A percentile compares a stretch with the other conserved stretches of the same genome.
Evolutionary conservation across 2,797 vertebrate species (phyloP).

Genomic region (Euthynnus affinis): DNA sequence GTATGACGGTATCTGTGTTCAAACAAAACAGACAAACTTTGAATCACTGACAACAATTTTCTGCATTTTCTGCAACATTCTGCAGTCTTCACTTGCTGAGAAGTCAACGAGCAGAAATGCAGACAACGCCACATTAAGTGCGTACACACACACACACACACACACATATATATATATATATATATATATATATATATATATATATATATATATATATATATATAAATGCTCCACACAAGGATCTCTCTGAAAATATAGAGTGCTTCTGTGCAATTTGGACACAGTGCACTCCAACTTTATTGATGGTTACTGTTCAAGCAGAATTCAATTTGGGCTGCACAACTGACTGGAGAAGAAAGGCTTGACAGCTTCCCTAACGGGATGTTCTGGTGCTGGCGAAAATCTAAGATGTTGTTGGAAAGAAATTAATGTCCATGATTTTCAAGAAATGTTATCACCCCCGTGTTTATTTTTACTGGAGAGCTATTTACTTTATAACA

Average conservation of each 20-base stretch:
- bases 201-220: too few relatives aligned
- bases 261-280: not conserved
- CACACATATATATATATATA: too few relatives aligned
- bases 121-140: too few relatives aligned
- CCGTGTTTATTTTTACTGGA: not conserved
- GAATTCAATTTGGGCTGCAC: constrained; percentile 9
- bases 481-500: not conserved
- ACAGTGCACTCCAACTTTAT: not conserved
- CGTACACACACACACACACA: too few relatives aligned
- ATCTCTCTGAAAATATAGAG: not conserved
- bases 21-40: too few relatives aligned
- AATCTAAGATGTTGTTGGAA: not conserved
- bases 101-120: too few relatives aligned
- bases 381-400: not conserved
- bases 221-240: not conserved
- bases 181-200: too few relatives aligned
- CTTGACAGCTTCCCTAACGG: not conserved
- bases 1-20: too few relatives aligned
- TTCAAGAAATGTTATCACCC: not conserved
- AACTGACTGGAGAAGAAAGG: not conserved
- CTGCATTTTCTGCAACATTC: too few relatives aligned
- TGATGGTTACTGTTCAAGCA: not conserved
- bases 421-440: not conserved
- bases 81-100: too few relatives aligned
- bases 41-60: too few relatives aligned